These are phyloP conservation scores for Epistrophella euchroma DNA, from an alignment of 2,888 invertebrate genomes.

Conservation along the genomic window DNA sequence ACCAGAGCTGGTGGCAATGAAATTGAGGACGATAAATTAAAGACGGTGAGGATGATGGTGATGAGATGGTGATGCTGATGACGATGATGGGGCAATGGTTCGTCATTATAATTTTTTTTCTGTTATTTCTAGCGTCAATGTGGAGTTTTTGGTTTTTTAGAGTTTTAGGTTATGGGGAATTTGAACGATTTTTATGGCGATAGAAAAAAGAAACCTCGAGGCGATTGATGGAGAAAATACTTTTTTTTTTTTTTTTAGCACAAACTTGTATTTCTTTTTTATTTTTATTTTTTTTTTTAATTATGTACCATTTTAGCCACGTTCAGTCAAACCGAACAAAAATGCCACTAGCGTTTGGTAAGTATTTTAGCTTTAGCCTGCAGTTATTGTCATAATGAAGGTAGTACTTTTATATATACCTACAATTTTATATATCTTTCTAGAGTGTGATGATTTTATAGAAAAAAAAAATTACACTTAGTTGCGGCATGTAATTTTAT, in stretches of 20 bases:
- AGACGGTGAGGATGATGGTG: conserved; percentile 59
- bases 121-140: conserved; percentile 1
- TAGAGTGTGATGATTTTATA: neutral
- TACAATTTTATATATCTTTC: neutral
- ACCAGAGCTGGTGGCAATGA: conserved; percentile 49
- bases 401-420: neutral
- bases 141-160: neutral
- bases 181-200: conserved; percentile 42
- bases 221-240: conserved; percentile 36
- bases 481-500: neutral
- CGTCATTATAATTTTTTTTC: conserved; percentile 24
- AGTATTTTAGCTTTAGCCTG: neutral
- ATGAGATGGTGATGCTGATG: conserved; percentile 55
- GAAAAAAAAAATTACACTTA: neutral
- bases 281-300: neutral
- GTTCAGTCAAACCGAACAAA: neutral
- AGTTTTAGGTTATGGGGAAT: neutral
- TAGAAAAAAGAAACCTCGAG: conserved; percentile 5
- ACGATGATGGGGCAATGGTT: conserved; percentile 58
- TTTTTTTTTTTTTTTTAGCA: conserved; percentile 4
- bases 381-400: neutral
- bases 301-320: neutral
- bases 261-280: neutral
- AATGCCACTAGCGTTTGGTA: neutral
- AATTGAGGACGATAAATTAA: conserved; percentile 65